phyloP scores from a whole-genome alignment of 2,113 vertebrate species.

The Pontoporia blainvillei region DNA sequence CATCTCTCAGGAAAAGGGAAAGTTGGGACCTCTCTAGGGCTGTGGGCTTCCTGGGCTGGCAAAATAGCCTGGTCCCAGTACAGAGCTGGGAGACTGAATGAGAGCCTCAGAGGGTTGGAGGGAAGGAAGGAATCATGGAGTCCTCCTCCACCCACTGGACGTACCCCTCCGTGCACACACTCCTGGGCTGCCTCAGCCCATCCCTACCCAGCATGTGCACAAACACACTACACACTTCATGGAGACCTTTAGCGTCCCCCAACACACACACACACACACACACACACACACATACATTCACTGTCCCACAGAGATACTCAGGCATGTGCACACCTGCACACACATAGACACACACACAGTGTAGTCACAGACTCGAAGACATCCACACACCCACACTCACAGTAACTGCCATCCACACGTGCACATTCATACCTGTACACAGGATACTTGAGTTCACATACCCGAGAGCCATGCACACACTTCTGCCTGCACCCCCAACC shows the following conservation, averaged over 20 bases:
- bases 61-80: not conserved
- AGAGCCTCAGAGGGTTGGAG: not conserved
- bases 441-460: not conserved
- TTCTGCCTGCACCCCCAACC: not conserved
- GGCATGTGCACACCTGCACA: not conserved
- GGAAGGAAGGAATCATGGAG: not conserved
- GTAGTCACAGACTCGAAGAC: not conserved
- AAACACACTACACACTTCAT: not conserved
- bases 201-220: not conserved
- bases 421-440: no score
- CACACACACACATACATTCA: not conserved
- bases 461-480: not conserved
- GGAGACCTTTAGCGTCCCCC: not conserved
- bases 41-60: not conserved
- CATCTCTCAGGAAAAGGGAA: not conserved
- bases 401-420: not conserved
- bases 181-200: not conserved
- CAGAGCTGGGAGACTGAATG: not conserved
- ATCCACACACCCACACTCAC: not conserved
- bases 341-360: not conserved
- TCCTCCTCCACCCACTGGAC: not conserved
- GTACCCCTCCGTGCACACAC: not conserved
- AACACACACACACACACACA: not conserved
- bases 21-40: not conserved
- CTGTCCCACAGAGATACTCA: not conserved